These are phyloP conservation scores for Poecilia picta DNA, from an alignment of 2,797 vertebrate genomes.

Conservation along the genomic window DNA sequence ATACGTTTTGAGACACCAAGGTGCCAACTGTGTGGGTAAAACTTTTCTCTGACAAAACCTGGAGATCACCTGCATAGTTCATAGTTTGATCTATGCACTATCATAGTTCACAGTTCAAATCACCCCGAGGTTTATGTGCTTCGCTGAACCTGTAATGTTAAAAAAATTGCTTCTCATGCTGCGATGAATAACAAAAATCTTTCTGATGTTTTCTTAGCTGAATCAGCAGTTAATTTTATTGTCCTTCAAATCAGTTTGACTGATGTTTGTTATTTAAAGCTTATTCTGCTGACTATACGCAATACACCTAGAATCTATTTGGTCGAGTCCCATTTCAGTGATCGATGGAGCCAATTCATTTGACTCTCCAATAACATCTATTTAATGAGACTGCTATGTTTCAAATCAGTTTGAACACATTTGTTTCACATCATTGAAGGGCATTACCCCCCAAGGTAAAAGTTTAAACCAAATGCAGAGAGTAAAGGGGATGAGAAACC, in stretches of 20 bases:
- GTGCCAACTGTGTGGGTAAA: not conserved
- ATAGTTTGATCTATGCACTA: not conserved
- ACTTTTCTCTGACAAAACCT: not conserved
- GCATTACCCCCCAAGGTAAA: slow-evolving; percentile 22
- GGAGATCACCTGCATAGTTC: not conserved
- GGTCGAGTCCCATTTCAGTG: slow-evolving; percentile 35
- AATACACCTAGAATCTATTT: slow-evolving; percentile 34
- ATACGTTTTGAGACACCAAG: not conserved
- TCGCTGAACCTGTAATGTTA: not conserved
- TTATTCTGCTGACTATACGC: slow-evolving; percentile 32
- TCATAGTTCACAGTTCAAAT: not conserved
- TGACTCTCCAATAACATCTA: slow-evolving; percentile 14
- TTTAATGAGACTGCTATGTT: slow-evolving; percentile 15
- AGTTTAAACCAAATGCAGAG: not conserved
- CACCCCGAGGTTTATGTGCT: not conserved
- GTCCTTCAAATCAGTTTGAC: slow-evolving; percentile 23
- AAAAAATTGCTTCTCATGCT: not conserved
- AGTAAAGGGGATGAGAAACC: slow-evolving; percentile 35
- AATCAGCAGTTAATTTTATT: not conserved
- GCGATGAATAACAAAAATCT: not conserved
- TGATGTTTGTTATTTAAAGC: slow-evolving; percentile 12
- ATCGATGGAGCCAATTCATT: slow-evolving; percentile 46
- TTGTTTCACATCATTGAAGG: slow-evolving; percentile 21
- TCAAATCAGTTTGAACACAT: slow-evolving; percentile 27
- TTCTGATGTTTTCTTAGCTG: not conserved